phyloP scores from a whole-genome alignment of 2,888 invertebrate genomes.

The Drosophila suboccidentalis region DNA sequence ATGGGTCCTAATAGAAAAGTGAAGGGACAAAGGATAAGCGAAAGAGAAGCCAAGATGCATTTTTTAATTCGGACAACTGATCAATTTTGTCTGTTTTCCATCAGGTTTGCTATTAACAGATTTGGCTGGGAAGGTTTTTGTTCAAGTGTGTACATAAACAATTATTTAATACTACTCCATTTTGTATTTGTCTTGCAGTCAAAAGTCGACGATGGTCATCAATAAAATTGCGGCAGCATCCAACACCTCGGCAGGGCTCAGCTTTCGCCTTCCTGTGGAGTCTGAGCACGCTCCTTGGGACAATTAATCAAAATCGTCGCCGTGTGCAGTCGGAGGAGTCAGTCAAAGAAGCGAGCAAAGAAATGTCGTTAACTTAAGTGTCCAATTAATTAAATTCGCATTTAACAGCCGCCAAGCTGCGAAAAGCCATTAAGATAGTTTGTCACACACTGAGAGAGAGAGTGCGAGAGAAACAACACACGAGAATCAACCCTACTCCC shows the following conservation, averaged over 20 bases:
- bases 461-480: constrained; percentile 3
- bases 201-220: constrained; percentile 28
- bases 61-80: too few relatives aligned
- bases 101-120: too few relatives aligned
- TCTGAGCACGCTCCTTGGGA: constrained; percentile 50
- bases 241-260: constrained; percentile 56
- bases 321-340: constrained; percentile 79
- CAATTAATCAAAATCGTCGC: constrained; percentile 85
- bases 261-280: constrained; percentile 57
- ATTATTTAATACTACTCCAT: neutral
- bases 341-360: constrained; percentile 71
- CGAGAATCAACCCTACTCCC: constrained; percentile 4
- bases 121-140: too few relatives aligned
- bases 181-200: neutral
- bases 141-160: too few relatives aligned
- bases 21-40: too few relatives aligned
- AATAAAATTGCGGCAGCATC: constrained; percentile 51
- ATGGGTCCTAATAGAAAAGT: too few relatives aligned
- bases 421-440: constrained; percentile 86
- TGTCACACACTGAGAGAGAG: constrained; percentile 65
- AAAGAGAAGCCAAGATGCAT: too few relatives aligned
- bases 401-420: constrained; percentile 86
- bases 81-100: too few relatives aligned
- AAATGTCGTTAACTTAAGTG: constrained; percentile 86
- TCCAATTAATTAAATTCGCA: constrained; percentile 86